Evolutionary conservation across 2,888 invertebrate genomes (phyloP), one percentile per base, ranked within the genome.

Genomic region (Chrysopilus asiliformis): DNA sequence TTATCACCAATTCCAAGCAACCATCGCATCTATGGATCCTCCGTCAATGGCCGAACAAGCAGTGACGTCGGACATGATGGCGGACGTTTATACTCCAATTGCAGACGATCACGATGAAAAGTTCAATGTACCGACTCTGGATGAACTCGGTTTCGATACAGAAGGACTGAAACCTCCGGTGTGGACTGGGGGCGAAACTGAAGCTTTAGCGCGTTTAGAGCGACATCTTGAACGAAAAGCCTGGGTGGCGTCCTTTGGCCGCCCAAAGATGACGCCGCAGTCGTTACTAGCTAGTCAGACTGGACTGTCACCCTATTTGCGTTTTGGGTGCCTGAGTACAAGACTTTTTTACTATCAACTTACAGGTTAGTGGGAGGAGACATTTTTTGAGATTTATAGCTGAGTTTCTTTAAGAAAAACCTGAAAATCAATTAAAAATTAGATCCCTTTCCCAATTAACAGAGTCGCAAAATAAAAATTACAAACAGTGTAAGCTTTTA

Each of bases 211-310:
- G 9, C 66, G 86, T 32, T 62, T 89, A 38, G 82, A 85, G 49
- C 66, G 79, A 16, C 79, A 89, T 53, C 66, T 89, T 29, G 83
- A 85, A 55, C 66, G 83, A 28, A 83, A 87, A 60, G 86, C 84
- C 0, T 87, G 86, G 85, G 85, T 86, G 7, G 86, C 85, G n/a
- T 82, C 83, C 14, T 87, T 86, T 56, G 87, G 84, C 7, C 68
- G 79, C 31, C 87, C 87, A 0, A 86, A 86, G 64, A 87, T 87
- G 85, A 84, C 85, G 0, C 82, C 86, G 2, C 83, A 86, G 53
- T 85, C 85, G 0, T 60, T 89, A 26, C 64, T 85, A 24, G 80
- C 86, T 9, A 85, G 83, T 46, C 79, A 79, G 55, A 87, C 87
- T 5, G 86, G 85, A 7, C 65, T 89, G 15, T 84, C 84, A 29